phyloP scores from a whole-genome alignment of 2,797 vertebrate species.

The Danio tinwini region DNA sequence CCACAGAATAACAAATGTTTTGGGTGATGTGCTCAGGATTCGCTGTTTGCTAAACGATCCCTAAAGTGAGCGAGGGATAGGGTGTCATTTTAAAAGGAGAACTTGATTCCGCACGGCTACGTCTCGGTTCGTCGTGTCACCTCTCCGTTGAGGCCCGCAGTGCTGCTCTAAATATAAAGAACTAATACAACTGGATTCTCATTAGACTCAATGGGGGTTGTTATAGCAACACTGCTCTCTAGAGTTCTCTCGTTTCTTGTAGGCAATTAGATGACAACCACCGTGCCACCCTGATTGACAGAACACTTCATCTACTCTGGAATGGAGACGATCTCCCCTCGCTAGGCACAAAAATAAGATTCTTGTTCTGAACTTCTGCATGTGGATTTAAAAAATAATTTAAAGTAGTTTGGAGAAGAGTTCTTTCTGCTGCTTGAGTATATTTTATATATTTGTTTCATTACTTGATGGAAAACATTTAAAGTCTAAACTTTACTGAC shows the following conservation, averaged over 20 bases:
- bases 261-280: slow-evolving; percentile 55
- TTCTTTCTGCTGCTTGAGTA: neutral
- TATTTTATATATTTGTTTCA: neutral
- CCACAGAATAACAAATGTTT: slow-evolving; percentile 45
- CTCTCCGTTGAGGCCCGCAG: slow-evolving; percentile 32
- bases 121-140: neutral
- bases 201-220: slow-evolving; percentile 45
- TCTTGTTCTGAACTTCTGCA: slow-evolving; percentile 47
- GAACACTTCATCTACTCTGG: slow-evolving; percentile 47
- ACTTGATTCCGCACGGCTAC: slow-evolving; percentile 9
- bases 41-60: slow-evolving; percentile 34
- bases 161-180: slow-evolving; percentile 54
- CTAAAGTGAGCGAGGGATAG: slow-evolving; percentile 27
- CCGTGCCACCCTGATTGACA: slow-evolving; percentile 48
- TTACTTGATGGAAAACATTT: neutral
- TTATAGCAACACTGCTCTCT: slow-evolving; percentile 50
- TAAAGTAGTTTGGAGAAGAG: slow-evolving; percentile 2
- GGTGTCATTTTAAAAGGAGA: slow-evolving; percentile 17
- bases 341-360: slow-evolving; percentile 2
- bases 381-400: slow-evolving; percentile 41
- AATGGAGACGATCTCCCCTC: slow-evolving; percentile 22
- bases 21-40: slow-evolving; percentile 23
- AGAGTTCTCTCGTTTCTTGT: slow-evolving; percentile 52
- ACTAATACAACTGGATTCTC: slow-evolving; percentile 56
- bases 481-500: no score